phyloP scores from a whole-genome alignment of 2,797 vertebrate genomes.

The Notamacropus eugenii region DNA sequence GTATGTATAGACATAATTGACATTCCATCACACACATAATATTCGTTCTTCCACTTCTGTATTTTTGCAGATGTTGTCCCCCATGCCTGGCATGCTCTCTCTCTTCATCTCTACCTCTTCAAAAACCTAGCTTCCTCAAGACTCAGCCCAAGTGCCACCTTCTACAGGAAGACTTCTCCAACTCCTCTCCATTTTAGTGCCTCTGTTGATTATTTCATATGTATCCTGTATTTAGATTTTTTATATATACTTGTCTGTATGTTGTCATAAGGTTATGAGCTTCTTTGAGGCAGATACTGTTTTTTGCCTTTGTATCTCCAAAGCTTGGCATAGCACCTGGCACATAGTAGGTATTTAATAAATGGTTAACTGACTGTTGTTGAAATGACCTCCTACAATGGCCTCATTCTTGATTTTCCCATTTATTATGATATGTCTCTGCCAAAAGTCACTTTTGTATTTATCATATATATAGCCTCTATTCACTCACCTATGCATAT shows the following conservation, averaged over 20 bases:
- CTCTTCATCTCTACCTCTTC: background rate
- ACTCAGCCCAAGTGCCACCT: background rate
- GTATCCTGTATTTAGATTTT: background rate
- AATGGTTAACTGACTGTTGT: background rate
- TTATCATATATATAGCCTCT: background rate
- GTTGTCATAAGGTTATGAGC: background rate
- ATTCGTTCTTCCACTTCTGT: background rate
- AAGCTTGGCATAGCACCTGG: background rate
- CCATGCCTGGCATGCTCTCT: background rate
- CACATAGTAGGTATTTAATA: background rate
- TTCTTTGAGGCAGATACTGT: background rate
- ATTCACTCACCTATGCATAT: background rate
- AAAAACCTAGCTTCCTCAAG: no score
- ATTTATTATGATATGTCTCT: background rate
- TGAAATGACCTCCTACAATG: background rate
- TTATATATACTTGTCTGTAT: background rate
- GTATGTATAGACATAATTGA: background rate
- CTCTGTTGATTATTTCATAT: background rate
- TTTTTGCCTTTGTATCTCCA: background rate
- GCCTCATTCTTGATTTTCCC: background rate
- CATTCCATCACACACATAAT: background rate
- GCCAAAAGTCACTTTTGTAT: background rate
- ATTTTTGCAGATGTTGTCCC: background rate
- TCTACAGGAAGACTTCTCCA: background rate
- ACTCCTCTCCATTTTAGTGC: background rate